Evolutionary conservation across 2,888 invertebrate genomes (phyloP).

Genomic region (Liopterus haemorrhoidalis): DNA sequence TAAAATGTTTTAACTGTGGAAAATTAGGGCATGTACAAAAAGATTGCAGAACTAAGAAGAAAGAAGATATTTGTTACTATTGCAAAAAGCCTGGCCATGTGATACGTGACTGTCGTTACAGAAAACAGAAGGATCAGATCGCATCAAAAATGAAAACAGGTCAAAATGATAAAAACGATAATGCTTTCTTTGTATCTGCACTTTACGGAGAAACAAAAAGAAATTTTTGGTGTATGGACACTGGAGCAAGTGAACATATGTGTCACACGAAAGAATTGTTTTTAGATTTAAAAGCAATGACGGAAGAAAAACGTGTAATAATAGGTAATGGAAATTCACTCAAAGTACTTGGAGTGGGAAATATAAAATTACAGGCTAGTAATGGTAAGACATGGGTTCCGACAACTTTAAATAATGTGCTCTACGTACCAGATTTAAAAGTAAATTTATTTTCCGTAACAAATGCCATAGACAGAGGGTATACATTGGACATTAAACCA

Average conservation of each 20-base stretch:
- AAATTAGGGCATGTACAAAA: conserved; percentile 22
- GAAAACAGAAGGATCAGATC: too few species aligned
- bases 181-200: too few species aligned
- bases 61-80: conserved; percentile 11
- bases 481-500: too few species aligned
- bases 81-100: conserved; percentile 5
- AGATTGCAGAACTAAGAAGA: conserved; percentile 19
- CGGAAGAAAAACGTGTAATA: too few species aligned
- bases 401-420: conserved; percentile 24
- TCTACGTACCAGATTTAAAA: conserved; percentile 28
- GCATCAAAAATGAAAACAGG: too few species aligned
- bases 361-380: too few species aligned
- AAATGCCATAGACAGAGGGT: conserved; percentile 28
- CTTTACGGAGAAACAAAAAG: too few species aligned
- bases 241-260: conserved; percentile 26
- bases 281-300: conserved; percentile 12
- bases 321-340: too few species aligned
- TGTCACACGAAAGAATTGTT: conserved; percentile 21
- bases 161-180: too few species aligned
- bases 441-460: conserved; percentile 30
- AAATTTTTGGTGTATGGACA: conserved; percentile 18
- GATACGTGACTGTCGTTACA: background rate
- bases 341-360: too few species aligned
- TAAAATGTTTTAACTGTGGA: conserved; percentile 21
- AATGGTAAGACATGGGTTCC: conserved; percentile 19